Evolutionary conservation across 1,140 invertebrate genomes (phyloP), one percentile per base, ranked within the genome.

Genomic region (Zaprionus capensis): DNA sequence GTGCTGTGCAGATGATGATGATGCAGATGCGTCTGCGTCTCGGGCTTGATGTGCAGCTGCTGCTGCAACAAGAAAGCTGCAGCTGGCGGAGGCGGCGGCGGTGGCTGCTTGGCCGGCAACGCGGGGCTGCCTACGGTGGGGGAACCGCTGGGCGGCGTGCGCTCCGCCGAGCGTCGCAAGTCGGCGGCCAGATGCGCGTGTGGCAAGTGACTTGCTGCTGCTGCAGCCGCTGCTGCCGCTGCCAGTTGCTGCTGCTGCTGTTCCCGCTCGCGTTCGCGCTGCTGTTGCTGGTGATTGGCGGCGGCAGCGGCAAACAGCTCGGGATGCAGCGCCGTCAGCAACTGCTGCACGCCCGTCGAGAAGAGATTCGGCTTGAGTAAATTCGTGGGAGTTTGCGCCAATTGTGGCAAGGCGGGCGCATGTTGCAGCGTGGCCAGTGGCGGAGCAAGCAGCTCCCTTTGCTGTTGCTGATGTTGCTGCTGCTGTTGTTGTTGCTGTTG

Each of bases 291-390:
- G 38, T 92, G 93, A 56, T 91, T 93, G 68, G 83, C 91, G 11
- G 85, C 90, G 9, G 85, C 83, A 1, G 88, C 87, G 2, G 92
- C 86, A 76, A 93, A 93, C 12, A 92, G 71, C 63, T 93, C 84
- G 4, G 92, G 92, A 73, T 93, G 92, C 44, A 93, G 26, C 0
- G 92, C 92, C 2, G 92, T 92, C 14, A 93, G 71, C 22, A 93
- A 49, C 65, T 93, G 92, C 66, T 93, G 92, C 22, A 93, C 92
- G n/a, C 92, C 90, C 34, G 78, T 81, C 7, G 92, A 92, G 26
- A 93, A 93, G 1, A 93, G 78, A 80, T 92, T 92, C 11, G 91
- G 90, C 59, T 92, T 93, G 9, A 92, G 80, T 85, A 92, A 87
- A 92, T 91, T 92, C 85, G 90, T 91, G 22, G 86, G 88, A 59